Evolutionary conservation across 2,797 vertebrate genomes (phyloP).

Genomic region (Falco cherrug): DNA sequence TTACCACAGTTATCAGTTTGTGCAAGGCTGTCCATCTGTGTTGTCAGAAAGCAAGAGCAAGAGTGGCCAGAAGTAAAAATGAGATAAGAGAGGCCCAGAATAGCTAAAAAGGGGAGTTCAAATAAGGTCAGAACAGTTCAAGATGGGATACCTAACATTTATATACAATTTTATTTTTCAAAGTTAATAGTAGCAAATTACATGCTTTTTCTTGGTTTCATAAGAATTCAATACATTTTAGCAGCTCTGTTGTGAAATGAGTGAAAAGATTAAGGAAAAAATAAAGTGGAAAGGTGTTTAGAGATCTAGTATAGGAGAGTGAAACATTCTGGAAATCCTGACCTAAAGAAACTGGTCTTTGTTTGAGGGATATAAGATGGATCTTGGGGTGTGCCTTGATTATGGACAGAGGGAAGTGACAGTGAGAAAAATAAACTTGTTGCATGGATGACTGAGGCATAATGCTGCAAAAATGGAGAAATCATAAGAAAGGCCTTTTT

Average conservation of each 20-base stretch:
- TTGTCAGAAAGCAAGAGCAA: conserved; percentile 67
- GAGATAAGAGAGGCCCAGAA: conserved; percentile 67
- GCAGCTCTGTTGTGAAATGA: not conserved
- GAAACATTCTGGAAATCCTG: not conserved
- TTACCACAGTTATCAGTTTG: conserved; percentile 67
- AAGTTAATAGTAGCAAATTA: not conserved
- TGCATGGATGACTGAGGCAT: not conserved
- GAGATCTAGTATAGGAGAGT: not conserved
- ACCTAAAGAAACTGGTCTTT: not conserved
- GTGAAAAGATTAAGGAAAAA: not conserved
- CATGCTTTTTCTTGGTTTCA: not conserved
- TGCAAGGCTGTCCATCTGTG: conserved; percentile 67
- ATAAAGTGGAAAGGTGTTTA: not conserved
- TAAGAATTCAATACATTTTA: not conserved
- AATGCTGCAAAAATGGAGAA: not conserved
- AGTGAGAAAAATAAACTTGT: conserved; percentile 9
- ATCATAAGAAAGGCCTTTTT: not conserved
- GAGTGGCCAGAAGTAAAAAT: conserved; percentile 56
- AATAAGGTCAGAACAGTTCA: conserved; percentile 47
- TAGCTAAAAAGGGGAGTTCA: conserved; percentile 59
- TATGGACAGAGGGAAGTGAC: not conserved
- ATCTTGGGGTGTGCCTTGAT: not conserved
- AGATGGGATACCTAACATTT: conserved; percentile 16
- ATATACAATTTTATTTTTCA: not conserved
- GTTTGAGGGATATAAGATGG: not conserved